Conservation (phyloP, 2,888 invertebrate species). For the Drosophila hamatofila region DNA sequence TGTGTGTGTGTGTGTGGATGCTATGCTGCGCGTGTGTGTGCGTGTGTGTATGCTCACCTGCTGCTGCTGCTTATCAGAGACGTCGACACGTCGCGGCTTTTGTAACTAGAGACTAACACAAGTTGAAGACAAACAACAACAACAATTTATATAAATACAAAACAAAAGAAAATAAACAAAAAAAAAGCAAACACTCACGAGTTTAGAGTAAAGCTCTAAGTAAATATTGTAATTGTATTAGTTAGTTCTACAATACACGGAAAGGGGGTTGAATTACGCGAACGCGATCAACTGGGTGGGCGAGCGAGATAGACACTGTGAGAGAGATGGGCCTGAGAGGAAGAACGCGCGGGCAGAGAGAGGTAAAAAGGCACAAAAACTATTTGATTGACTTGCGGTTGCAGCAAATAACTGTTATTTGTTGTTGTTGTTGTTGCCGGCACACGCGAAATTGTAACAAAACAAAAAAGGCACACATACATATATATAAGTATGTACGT, state of each 20-base stretch:
- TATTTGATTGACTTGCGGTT: slow-evolving; percentile 80
- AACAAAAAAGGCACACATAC: not conserved
- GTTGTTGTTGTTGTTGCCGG: slow-evolving; percentile 37
- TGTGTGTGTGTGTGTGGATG: slow-evolving; percentile 1
- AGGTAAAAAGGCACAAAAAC: slow-evolving; percentile 7
- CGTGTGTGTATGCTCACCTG: slow-evolving; percentile 56
- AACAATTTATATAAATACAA: slow-evolving; percentile 21
- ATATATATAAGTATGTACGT: not conserved
- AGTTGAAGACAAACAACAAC: slow-evolving; percentile 23
- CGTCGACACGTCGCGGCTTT: slow-evolving; percentile 56
- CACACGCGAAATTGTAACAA: slow-evolving; percentile 37
- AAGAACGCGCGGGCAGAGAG: not conserved
- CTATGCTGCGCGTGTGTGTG: slow-evolving; percentile 1
- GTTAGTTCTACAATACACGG: slow-evolving; percentile 42
- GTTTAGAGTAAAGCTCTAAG: slow-evolving; percentile 18
- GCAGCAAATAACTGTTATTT: slow-evolving; percentile 39
- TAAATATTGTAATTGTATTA: slow-evolving; percentile 41
- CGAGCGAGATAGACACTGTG: not conserved
- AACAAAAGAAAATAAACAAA: not conserved
- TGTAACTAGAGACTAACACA: slow-evolving; percentile 61
- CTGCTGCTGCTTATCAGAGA: slow-evolving; percentile 60
- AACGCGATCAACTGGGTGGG: slow-evolving; percentile 15
- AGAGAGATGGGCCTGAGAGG: not conserved
- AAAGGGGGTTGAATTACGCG: slow-evolving; percentile 50
- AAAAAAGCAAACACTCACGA: slow-evolving; percentile 28